Conservation (phyloP, 1,140 invertebrate species). For the Pristionchus pacificus region DNA sequence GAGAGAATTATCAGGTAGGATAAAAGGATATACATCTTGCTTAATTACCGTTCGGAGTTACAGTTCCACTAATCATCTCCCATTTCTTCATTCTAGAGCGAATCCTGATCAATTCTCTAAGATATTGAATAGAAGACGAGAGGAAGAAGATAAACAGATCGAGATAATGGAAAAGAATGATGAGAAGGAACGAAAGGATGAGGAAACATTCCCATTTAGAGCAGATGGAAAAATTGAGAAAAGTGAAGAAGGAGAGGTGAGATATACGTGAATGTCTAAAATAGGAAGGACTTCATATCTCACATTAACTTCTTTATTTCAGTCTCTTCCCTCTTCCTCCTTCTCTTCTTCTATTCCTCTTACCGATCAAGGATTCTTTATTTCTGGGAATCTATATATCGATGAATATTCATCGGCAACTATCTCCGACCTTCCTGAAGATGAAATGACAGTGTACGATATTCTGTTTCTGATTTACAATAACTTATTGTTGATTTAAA, state of each 20-base stretch:
- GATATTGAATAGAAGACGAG: neutral
- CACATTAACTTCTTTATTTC: too few species aligned
- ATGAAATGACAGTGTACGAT: constrained; percentile 24
- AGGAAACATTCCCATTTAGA: neutral
- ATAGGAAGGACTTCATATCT: too few species aligned
- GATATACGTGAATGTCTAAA: too few species aligned
- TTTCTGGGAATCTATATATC: constrained; percentile 24
- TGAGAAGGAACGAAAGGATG: neutral
- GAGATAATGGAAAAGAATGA: neutral
- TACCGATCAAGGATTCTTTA: constrained; percentile 33
- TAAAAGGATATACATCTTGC: neutral
- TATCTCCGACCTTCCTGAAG: constrained; percentile 30
- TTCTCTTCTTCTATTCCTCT: neutral
- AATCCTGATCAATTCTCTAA: neutral
- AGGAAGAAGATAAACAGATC: neutral
- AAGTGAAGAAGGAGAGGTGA: neutral
- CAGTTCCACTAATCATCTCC: neutral
- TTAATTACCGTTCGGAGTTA: neutral
- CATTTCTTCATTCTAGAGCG: neutral
- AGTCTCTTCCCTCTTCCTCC: neutral
- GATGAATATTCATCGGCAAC: constrained; percentile 37
- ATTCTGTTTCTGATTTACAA: neutral
- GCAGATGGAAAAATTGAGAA: neutral
- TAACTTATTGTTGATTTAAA: neutral
- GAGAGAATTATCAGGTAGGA: neutral